Base-by-base conservation (phyloP, 2,113 vertebrate genomes). In the Nicator chloris region DNA sequence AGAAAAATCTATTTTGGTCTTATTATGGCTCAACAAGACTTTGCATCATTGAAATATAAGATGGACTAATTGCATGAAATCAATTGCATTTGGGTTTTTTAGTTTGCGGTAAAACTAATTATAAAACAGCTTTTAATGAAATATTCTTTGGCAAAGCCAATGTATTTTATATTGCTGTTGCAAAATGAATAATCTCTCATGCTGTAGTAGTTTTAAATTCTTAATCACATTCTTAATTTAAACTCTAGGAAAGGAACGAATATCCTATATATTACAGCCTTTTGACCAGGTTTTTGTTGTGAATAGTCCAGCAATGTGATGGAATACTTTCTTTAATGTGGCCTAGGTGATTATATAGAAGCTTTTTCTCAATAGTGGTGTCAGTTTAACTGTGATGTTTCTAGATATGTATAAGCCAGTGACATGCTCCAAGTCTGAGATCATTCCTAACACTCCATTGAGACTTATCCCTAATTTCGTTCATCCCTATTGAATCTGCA, bases 1-100 rank as follows among this genome's bases (percentile, higher is more conserved):
- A 90, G 47, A 84, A 82, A 94, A 95, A 86, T 96, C 61, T 92
- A 90, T 96, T 95, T 93, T 92, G 63, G 93, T 94, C n/a, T 82
- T 92, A 88, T 92, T 95, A 87, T 69, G 69, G 10, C 70, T 93
- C 69, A 61, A 92, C 77, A 82, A 86, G 71, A 69, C 42, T 95
- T 82, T 94, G 61, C 80, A 96, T 93, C 51, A 88, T 65, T 95
- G 82, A 93, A 93, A 92, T 93, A 56, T 21, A 65, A 75, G 75
- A 83, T 78, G 42, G 49, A 59, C 73, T 95, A 94, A 96, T 95
- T 90, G 31, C 70, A 69, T 95, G 94, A 95, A 95, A 91, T 77
- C 49, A 92, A 93, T 95, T 93, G 57, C 59, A 89, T 83, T 88
- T 87, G n/a, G 1, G 2, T 37, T 86, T 93, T 86, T 76, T 60